Conservation (phyloP, 2,888 invertebrate species). For the Drosophila austrosaltans region DNA sequence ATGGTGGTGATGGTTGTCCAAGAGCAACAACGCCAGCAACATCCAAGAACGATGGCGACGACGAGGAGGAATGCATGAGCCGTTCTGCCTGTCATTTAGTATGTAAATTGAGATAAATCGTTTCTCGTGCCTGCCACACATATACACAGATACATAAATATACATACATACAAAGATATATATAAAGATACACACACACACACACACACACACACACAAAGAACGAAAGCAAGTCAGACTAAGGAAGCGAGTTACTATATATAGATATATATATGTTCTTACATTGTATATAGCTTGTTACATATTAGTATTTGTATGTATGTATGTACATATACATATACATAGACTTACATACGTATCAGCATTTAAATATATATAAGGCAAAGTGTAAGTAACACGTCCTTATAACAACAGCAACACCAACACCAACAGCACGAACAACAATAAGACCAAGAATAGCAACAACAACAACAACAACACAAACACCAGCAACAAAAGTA, state of each 20-base stretch:
- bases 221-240: slow-evolving; percentile 26
- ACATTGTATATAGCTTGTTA: slow-evolving; percentile 43
- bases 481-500: slow-evolving; percentile 37
- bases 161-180: slow-evolving; percentile 16
- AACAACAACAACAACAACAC: slow-evolving; percentile 35
- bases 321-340: slow-evolving; percentile 10
- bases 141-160: slow-evolving; percentile 39
- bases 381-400: slow-evolving; percentile 71
- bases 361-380: slow-evolving; percentile 47
- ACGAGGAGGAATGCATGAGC: slow-evolving; percentile 64
- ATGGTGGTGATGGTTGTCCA: slow-evolving; percentile 25
- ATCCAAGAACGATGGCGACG: slow-evolving; percentile 17
- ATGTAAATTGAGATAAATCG: slow-evolving; percentile 79
- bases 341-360: slow-evolving; percentile 41
- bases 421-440: slow-evolving; percentile 21
- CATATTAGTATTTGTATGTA: slow-evolving; percentile 25
- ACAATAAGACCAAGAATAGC: slow-evolving; percentile 1
- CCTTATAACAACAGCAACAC: slow-evolving; percentile 55
- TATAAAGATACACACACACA: slow-evolving; percentile 40
- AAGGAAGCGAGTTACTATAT: slow-evolving; percentile 33
- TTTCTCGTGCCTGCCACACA: slow-evolving; percentile 69
- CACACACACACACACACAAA: slow-evolving; percentile 43
- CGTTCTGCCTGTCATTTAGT: slow-evolving; percentile 76
- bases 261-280: slow-evolving; percentile 25
- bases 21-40: slow-evolving; percentile 15